These are phyloP conservation scores for Adrianichthys oophorus DNA, from an alignment of 2,797 vertebrate genomes.

Conservation along the genomic window DNA sequence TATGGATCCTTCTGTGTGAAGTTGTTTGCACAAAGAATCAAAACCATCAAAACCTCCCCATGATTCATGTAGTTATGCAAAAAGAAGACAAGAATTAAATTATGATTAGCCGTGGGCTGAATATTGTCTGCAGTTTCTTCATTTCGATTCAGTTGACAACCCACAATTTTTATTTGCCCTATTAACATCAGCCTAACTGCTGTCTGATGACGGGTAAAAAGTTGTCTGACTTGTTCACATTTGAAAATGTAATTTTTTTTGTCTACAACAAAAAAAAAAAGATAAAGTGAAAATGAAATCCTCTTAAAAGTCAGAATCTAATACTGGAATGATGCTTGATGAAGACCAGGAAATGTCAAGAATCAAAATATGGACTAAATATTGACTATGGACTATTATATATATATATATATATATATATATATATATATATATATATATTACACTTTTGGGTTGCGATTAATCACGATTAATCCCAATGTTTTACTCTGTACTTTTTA, in stretches of 20 bases:
- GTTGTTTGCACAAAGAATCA: constrained; percentile 67
- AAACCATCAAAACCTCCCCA: constrained; percentile 47
- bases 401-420: too few species aligned
- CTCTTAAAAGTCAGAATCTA: background rate
- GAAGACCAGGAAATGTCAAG: too few species aligned
- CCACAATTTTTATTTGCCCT: constrained; percentile 53
- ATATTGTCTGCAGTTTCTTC: constrained; percentile 72
- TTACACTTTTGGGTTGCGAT: too few species aligned
- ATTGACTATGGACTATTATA: too few species aligned
- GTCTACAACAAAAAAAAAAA: constrained; percentile 1
- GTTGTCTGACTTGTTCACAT: constrained; percentile 5
- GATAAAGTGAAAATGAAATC: background rate
- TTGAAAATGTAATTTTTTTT: constrained; percentile 10
- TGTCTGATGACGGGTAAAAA: constrained; percentile 15
- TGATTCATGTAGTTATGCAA: constrained; percentile 74
- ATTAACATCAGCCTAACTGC: constrained; percentile 37
- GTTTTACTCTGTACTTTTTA: too few species aligned
- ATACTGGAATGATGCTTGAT: too few species aligned
- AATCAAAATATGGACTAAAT: too few species aligned
- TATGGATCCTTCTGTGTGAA: constrained; percentile 63
- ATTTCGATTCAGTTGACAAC: constrained; percentile 62
- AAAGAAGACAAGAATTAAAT: constrained; percentile 71
- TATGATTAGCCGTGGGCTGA: constrained; percentile 72
- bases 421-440: too few species aligned
- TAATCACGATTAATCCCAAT: too few species aligned